phyloP scores from a whole-genome alignment of 2,797 vertebrate species.

The Falco berigora region DNA sequence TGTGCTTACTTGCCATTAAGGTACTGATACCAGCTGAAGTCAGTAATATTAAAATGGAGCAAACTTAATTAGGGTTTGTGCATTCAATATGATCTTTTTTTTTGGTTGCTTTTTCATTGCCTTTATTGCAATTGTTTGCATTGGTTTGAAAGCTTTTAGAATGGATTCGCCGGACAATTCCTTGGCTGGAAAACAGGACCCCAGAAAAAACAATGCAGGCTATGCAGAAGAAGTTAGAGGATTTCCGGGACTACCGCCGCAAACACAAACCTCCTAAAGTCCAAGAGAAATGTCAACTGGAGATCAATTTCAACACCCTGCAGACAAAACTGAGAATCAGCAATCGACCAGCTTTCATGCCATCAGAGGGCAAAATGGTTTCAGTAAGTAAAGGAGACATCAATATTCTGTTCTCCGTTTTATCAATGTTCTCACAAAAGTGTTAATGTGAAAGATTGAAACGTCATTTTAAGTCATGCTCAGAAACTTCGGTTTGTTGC shows the following conservation, averaged over 20 bases:
- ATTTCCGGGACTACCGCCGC: conserved; percentile 94
- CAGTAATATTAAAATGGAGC: background rate
- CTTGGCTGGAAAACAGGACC: conserved; percentile 94
- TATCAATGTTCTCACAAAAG: background rate
- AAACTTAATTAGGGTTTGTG: background rate
- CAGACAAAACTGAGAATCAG: conserved; percentile 96
- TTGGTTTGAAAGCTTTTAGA: conserved; percentile 84
- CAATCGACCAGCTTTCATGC: conserved; percentile 96
- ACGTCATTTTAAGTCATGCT: background rate
- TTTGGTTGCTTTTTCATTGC: background rate
- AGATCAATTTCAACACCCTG: conserved; percentile 98
- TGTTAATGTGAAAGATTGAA: background rate
- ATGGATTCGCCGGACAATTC: conserved; percentile 96
- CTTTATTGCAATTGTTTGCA: background rate
- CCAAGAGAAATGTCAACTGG: conserved; percentile 97
- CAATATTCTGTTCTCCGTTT: background rate
- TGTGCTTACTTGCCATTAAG: background rate
- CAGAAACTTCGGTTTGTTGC: background rate
- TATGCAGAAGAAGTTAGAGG: conserved; percentile 95
- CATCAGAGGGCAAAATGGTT: conserved; percentile 98
- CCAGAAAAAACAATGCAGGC: conserved; percentile 93
- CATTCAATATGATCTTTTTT: background rate
- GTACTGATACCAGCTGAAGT: background rate
- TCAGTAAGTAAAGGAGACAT: conserved; percentile 81
- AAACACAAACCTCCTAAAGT: conserved; percentile 96